Conservation (phyloP, 2,113 vertebrate genomes). For the Mionectes macconnelli region DNA sequence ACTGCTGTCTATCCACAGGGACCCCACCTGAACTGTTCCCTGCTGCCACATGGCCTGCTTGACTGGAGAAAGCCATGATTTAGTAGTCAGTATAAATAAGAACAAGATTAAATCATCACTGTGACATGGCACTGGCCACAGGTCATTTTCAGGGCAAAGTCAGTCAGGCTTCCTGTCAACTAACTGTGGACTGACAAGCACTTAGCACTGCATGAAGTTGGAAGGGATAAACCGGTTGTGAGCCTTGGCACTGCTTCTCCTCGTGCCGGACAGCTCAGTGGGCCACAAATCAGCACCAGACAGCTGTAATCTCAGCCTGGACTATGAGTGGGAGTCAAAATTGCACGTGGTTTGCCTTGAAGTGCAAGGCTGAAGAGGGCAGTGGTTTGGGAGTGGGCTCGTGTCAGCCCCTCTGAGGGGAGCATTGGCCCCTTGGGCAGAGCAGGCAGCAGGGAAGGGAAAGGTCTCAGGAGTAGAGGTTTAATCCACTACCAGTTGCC, state of each 20-base stretch:
- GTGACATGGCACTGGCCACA: neutral
- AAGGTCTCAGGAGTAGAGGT: neutral
- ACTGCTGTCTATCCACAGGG: neutral
- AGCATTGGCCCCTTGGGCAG: neutral
- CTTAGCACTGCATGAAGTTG: neutral
- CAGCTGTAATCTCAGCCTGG: neutral
- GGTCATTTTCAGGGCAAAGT: neutral
- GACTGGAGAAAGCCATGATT: neutral
- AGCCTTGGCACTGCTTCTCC: neutral
- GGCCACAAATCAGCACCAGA: neutral
- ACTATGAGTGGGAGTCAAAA: neutral
- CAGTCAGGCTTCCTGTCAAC: neutral
- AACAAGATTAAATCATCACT: neutral
- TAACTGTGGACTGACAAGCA: neutral
- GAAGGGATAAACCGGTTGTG: neutral
- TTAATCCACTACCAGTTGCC: neutral
- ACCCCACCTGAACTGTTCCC: neutral
- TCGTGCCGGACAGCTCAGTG: accelerated
- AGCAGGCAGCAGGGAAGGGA: neutral
- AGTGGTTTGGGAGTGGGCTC: neutral
- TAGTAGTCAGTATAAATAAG: neutral
- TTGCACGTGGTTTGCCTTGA: neutral
- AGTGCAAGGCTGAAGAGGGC: neutral
- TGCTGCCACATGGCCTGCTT: neutral
- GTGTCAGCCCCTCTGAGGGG: no score